A percentile compares a stretch with the other conserved stretches of the same genome.
Conservation (phyloP, 2,797 vertebrate genomes). For the Anabas testudineus region DNA sequence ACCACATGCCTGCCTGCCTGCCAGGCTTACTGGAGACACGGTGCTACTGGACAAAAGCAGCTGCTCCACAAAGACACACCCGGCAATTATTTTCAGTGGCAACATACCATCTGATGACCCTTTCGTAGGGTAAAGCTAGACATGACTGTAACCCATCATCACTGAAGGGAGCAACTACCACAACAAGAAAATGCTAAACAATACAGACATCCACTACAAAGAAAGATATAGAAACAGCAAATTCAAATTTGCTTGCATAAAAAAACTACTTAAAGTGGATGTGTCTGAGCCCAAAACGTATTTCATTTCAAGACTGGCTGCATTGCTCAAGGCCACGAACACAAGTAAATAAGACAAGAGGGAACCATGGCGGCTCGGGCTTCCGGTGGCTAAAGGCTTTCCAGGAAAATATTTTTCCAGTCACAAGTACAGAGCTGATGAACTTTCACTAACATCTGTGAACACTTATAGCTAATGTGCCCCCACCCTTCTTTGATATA, state of each 20-base stretch:
- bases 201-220: conserved; percentile 11
- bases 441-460: conserved; percentile 86
- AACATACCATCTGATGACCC: conserved; percentile 79
- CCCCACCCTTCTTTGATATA: conserved; percentile 78
- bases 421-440: conserved; percentile 72
- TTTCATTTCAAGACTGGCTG: conserved; percentile 49
- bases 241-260: conserved; percentile 21
- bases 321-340: conserved; percentile 72
- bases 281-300: conserved; percentile 43
- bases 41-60: conserved; percentile 83
- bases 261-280: conserved; percentile 36
- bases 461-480: conserved; percentile 84
- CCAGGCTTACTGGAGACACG: conserved; percentile 74
- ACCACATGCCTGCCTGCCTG: conserved; percentile 71
- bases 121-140: conserved; percentile 59
- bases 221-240: conserved; percentile 19
- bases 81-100: conserved; percentile 84
- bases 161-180: conserved; percentile 35
- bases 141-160: conserved; percentile 53
- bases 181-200: conserved; percentile 21
- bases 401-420: conserved; percentile 79
- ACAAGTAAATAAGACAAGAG: conserved; percentile 70
- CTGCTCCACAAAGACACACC: conserved; percentile 84
- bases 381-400: conserved; percentile 76
- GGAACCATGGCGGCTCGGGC: conserved; percentile 63